Percentiles rank a stretch among this genome's conserved stretches.
phyloP scores from a whole-genome alignment of 2,113 vertebrate species.

The Laterallus jamaicensis region DNA sequence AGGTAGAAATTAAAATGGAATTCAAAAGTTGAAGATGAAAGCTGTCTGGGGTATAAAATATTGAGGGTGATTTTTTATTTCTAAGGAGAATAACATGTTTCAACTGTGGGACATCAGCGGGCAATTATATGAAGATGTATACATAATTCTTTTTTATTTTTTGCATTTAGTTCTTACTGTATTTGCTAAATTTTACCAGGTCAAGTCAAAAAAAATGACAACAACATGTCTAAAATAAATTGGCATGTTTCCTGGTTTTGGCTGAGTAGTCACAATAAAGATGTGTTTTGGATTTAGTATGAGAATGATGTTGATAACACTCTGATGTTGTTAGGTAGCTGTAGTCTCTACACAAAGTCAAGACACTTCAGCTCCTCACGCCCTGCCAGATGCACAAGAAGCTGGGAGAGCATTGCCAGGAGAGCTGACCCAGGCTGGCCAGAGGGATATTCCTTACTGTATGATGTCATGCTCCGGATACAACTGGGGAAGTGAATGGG shows the following conservation, averaged over 20 bases:
- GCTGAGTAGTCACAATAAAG: too few relatives aligned
- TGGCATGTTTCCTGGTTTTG: background rate
- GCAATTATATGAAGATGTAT: background rate
- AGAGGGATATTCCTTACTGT: too few relatives aligned
- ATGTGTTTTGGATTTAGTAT: too few relatives aligned
- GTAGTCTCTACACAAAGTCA: too few relatives aligned
- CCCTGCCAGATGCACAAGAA: too few relatives aligned
- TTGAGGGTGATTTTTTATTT: background rate
- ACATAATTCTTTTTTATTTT: background rate
- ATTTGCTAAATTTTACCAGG: background rate
- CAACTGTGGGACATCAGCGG: rapidly evolving
- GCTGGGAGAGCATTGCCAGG: too few relatives aligned
- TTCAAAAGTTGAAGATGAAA: constrained; percentile 24
- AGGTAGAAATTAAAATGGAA: background rate
- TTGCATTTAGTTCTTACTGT: background rate
- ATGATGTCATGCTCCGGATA: too few relatives aligned
- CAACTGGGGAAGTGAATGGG: too few relatives aligned
- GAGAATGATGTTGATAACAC: too few relatives aligned
- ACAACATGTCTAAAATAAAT: background rate
- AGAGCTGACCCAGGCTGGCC: too few relatives aligned
- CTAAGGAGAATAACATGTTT: background rate
- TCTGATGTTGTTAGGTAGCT: too few relatives aligned
- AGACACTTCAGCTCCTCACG: too few relatives aligned
- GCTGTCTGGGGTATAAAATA: background rate
- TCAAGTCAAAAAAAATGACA: background rate